phyloP scores from a whole-genome alignment of 2,888 invertebrate genomes.

The Megalurothrips usitatus region DNA sequence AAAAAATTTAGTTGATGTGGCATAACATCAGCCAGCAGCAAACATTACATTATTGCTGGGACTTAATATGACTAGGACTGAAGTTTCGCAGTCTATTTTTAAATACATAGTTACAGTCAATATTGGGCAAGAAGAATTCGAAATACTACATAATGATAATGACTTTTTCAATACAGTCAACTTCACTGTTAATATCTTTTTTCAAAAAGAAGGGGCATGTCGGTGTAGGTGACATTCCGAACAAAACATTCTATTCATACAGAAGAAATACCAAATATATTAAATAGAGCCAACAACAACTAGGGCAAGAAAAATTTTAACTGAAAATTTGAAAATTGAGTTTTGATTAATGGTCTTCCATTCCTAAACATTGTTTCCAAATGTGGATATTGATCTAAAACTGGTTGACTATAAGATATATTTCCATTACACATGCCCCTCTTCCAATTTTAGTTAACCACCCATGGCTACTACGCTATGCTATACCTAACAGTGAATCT shows the following conservation, averaged over 20 bases:
- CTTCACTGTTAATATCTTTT: neutral
- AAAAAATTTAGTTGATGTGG: neutral
- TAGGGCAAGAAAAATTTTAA: neutral
- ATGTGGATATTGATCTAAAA: neutral
- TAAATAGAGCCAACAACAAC: neutral
- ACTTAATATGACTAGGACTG: constrained; percentile 15
- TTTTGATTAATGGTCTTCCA: neutral
- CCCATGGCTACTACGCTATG: neutral
- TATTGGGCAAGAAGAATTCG: neutral
- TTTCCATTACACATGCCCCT: neutral
- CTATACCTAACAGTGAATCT: neutral
- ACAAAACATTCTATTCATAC: neutral
- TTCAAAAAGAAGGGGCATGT: neutral
- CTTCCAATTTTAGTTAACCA: neutral
- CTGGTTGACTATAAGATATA: neutral
- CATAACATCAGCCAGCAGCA: neutral
- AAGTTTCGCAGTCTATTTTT: neutral
- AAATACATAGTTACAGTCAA: neutral
- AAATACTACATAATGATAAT: neutral
- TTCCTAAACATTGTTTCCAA: no score
- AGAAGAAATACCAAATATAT: neutral
- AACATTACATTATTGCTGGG: neutral
- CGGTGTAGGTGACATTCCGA: no score
- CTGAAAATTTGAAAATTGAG: neutral
- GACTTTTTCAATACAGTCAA: neutral